Evolutionary conservation across 2,113 vertebrate genomes (phyloP), one percentile per base, ranked within the genome.

Genomic region (Scomber japonicus): DNA sequence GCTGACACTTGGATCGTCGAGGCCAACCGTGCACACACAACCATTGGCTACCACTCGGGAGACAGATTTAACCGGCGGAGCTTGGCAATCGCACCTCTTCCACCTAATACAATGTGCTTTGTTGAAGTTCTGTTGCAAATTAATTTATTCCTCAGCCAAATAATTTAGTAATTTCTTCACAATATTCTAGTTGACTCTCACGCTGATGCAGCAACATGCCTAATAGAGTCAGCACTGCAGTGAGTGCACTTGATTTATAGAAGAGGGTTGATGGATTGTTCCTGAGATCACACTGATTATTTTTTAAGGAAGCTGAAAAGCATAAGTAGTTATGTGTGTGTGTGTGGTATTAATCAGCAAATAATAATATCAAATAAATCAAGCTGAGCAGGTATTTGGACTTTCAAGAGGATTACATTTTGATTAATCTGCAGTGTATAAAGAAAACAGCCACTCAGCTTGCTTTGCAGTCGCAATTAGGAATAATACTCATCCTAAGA

Each of bases 1-100:
- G 49, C 84, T 89, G 88, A 91, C 89, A 86, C 88, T 71, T 35
- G 82, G 84, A 85, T 55, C 76, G 80, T 75, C 87, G 71, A 66
- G 68, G 44, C 75, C 79, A 61, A 68, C 77, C 85, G 24, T 44
- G 81, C 86, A 71, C 85, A 71, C 68, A 71, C 68, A 63, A 66
- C 65, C 85, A 49, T 15, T 64, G 53, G 80, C 83, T 44, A 74
- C 74, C 82, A 67, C 80, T 80, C 81, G 59, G 77, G 75, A 73
- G 76, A 77, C 69, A 83, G 63, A 80, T 85, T 85, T 68, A 70
- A 83, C 79, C 11, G n/a, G 17, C 10, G 21, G 68, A 21, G 54
- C 73, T 82, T 82, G 80, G 82, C 78, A 77, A 71, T 40, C 5
- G 11, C 55, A 51, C 57, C 44, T 40, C 48, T 70, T 17, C 63